Percentiles rank a stretch among this genome's conserved stretches.
These are phyloP conservation scores for Margarornis squamiger DNA, from an alignment of 2,797 vertebrate species.

Conservation along the genomic window DNA sequence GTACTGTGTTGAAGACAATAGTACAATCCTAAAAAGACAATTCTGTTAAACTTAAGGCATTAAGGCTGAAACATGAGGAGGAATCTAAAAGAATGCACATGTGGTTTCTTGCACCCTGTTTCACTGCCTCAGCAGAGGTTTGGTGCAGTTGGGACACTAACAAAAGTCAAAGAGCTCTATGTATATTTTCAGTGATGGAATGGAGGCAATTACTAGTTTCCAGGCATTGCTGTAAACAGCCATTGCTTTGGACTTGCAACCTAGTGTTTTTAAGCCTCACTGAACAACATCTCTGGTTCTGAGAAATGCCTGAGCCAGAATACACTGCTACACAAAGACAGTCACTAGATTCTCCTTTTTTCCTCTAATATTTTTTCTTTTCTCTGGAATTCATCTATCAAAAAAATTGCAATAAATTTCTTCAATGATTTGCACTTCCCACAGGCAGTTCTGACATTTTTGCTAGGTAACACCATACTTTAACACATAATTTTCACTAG, in stretches of 20 bases:
- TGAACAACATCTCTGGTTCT: background rate
- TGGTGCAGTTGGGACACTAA: background rate
- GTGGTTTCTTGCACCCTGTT: background rate
- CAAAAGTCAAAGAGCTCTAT: background rate
- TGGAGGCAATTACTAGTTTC: background rate
- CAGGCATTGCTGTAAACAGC: background rate
- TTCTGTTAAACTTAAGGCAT: background rate
- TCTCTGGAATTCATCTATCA: background rate
- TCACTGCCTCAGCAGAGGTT: background rate
- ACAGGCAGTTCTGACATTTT: background rate
- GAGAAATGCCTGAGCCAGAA: background rate
- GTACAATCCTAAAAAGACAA: background rate
- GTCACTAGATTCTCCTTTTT: background rate
- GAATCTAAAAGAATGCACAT: background rate
- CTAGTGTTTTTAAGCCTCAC: background rate
- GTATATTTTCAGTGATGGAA: background rate
- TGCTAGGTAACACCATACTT: background rate
- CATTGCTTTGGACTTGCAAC: background rate
- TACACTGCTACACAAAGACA: background rate
- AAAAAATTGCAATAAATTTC: constrained; percentile 18
- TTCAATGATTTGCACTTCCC: constrained; percentile 9
- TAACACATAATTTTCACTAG: constrained; percentile 28
- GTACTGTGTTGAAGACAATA: background rate
- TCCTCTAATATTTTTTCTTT: background rate
- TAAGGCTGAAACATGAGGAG: background rate